Base-by-base conservation (phyloP, 2,888 invertebrate species). In the Dolichomitus sp. region DNA sequence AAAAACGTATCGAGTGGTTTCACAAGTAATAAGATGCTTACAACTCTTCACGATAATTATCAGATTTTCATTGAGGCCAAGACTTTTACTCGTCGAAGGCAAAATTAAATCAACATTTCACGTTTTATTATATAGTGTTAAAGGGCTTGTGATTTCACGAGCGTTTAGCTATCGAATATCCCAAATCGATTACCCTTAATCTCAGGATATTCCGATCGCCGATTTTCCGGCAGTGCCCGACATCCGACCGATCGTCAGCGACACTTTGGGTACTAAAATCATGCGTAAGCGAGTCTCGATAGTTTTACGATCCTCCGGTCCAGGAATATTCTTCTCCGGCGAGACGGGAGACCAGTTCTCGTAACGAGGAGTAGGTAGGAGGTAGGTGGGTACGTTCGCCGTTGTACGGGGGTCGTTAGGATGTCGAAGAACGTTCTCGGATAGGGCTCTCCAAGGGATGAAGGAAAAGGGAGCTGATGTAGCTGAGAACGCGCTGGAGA, bases 401-500 rank as follows among this genome's bases (percentile, higher is more conserved):
- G 72, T 19, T 45, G 23, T 52, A 14, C 66, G 54, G 50, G 42
- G 69, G 68, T 74, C 74, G 74, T 74, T 70, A 54, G 57, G 42
- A 63, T 73, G 68, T 68, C 48, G 70, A 52, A 14, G 48, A 52
- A 65, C 52, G 54, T 45, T 23, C 76, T 33, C 14, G 75, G 63
- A 78, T 73, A 76, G 78, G 76, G 81, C 37, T 65, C 66, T 80
- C 66, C 33, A 37, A 50, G 68, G 68, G 27, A 52, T 5, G 30
- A 81, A 33, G 72, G 70, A 23, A 45, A 73, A 68, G 66, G 42
- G 81, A 42, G 33, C 4, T 17, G 80, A 59, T 70, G 65, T 78
- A 72, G 74, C 70, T 80, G 83, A 54, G 54, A 66, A 70, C 75
- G 86, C 76, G 86, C 86, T 42, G 19, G 12, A 57, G 23, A 5